Evolutionary conservation across 2,113 vertebrate genomes (phyloP), one percentile per base, ranked within the genome.

Genomic region (Pangasianodon gigas): DNA sequence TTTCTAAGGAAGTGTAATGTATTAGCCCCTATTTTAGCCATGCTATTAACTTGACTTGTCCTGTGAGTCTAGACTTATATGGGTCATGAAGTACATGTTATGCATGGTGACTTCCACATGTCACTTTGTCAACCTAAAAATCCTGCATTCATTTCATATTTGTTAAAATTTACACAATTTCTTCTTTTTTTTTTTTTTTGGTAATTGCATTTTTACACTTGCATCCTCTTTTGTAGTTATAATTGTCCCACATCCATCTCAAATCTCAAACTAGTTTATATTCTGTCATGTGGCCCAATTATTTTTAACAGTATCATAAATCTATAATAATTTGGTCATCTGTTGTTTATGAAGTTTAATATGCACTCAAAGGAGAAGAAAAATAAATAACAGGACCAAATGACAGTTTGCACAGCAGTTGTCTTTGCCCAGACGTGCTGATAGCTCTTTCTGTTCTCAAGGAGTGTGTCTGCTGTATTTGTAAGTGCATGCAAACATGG

Each of bases 381-480:
- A n/a, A n/a, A n/a, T n/a, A n/a, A 81, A 54, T 81, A 75, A 54
- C 32, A 29, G 24, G 32, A 41, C 32, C 51, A 58, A 44, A 16
- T 21, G 52, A 6, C 62, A 44, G 51, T 89, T 74, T 69, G 11
- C 18, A 83, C 7, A 5, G 21, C 1, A 2, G n/a, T 69, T 8
- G 14, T 71, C 32, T 91, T 85, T 88, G 86, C 62, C 71, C 81
- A 62, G 79, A 80, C 19, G 58, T 54, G 13, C 13, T 88, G 71
- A 82, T 82, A 18, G 85, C 44, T 81, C 48, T n/a, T 82, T 24
- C 75, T 81, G 41, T 60, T 67, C 80, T 71, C 14, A 24, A 48
- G 32, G 4, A 46, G 32, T 62, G 46, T 37, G 46, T 24, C 84
- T 81, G 13, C 26, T 51, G 44, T 82, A 51, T 71, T 80, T 80